A percentile compares a stretch with the other conserved stretches of the same genome.
Conservation (phyloP, 1,140 invertebrate genomes). For the Ladona fulva region DNA sequence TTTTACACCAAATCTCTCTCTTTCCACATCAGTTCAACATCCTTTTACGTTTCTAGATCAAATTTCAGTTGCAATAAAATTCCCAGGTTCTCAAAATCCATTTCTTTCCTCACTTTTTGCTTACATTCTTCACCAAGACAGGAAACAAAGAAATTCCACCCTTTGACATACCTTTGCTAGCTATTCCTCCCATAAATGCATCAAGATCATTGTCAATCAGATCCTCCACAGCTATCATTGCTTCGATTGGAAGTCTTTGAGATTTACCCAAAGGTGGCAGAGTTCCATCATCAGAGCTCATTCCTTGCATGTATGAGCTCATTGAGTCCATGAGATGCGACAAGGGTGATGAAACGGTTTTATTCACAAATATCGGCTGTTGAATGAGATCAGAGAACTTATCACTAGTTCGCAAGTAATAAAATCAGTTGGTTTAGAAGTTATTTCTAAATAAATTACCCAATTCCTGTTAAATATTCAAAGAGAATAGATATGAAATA, state of each 20-base stretch:
- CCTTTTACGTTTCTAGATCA: too few species aligned
- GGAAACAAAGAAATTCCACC: background rate
- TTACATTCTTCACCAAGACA: too few species aligned
- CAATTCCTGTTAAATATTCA: too few species aligned
- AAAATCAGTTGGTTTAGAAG: too few species aligned
- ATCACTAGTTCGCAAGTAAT: too few species aligned
- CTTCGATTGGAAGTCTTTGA: conserved; percentile 13
- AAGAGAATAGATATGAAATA: too few species aligned
- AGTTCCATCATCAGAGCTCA: background rate
- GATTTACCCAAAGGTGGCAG: background rate
- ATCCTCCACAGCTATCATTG: conserved; percentile 22
- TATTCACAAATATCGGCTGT: background rate
- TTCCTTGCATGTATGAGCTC: background rate
- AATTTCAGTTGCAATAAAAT: too few species aligned
- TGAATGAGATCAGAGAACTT: background rate
- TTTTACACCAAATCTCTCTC: too few species aligned
- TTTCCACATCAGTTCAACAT: too few species aligned
- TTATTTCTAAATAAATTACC: too few species aligned
- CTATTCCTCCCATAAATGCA: conserved; percentile 35
- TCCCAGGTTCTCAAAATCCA: background rate
- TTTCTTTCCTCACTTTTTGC: background rate
- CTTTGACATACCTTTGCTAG: background rate
- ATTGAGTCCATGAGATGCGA: background rate
- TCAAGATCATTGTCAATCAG: conserved; percentile 38
- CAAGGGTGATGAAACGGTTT: background rate